Evolutionary conservation across 2,113 vertebrate genomes (phyloP).

Genomic region (Neolamprologus tretocephalus): DNA sequence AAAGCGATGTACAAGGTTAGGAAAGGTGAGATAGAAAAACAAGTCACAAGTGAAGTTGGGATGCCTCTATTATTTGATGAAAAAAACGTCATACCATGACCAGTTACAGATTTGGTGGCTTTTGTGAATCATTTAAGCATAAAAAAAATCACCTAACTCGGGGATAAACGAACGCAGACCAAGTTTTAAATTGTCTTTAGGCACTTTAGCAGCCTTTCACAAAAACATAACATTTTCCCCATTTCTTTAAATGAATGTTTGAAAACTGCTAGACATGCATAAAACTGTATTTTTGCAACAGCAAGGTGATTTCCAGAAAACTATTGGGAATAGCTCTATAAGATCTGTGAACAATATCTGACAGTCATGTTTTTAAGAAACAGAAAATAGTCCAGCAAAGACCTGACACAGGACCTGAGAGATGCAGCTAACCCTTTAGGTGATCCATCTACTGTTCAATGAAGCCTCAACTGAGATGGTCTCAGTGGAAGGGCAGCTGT

Average conservation of each 20-base stretch:
- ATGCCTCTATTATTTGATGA: background rate
- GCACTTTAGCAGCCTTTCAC: background rate
- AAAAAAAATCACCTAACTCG: background rate
- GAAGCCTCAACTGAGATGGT: background rate
- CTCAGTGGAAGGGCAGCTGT: background rate
- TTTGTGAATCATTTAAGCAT: background rate
- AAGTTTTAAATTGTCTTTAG: background rate
- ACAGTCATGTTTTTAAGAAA: background rate
- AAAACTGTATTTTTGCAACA: background rate
- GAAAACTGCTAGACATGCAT: background rate
- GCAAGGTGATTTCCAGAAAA: background rate
- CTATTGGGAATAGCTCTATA: background rate
- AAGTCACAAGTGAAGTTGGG: background rate
- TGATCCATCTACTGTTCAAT: background rate
- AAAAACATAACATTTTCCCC: background rate
- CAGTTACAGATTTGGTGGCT: background rate
- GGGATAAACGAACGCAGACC: background rate
- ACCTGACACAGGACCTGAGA: background rate
- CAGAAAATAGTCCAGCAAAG: background rate
- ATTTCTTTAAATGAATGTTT: background rate
- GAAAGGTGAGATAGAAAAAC: background rate
- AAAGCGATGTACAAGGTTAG: background rate
- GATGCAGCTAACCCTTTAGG: background rate
- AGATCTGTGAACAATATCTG: background rate
- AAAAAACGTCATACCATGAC: background rate